phyloP scores from a whole-genome alignment of 1,140 invertebrate species.

The Pseudomyrmex flavicornis region DNA sequence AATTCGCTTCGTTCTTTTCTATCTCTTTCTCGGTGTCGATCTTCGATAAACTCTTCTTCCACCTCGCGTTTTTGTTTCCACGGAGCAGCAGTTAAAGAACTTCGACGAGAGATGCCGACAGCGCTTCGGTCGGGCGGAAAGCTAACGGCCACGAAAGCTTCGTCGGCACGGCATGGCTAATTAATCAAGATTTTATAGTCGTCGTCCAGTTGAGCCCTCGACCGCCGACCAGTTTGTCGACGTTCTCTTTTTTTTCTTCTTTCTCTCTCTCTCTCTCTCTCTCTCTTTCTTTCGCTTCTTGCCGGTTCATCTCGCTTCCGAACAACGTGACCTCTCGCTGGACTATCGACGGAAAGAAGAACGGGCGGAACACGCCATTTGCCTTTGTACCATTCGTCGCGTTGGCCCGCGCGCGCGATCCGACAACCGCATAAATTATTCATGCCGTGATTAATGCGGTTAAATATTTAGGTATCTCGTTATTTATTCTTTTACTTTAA shows the following conservation, averaged over 20 bases:
- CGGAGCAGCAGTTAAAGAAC: conserved; percentile 48
- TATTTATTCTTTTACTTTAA: conserved; percentile 69
- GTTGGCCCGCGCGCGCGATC: background rate
- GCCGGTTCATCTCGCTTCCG: conserved; percentile 12
- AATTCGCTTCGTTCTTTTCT: conserved; percentile 1
- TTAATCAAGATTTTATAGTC: conserved; percentile 76
- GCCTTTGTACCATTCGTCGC: conserved; percentile 45
- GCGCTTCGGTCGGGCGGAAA: conserved; percentile 39
- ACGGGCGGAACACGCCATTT: conserved; percentile 24
- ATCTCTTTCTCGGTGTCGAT: background rate
- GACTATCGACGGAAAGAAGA: conserved; percentile 8
- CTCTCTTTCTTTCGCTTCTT: background rate
- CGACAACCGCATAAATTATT: conserved; percentile 69
- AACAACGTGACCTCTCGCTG: conserved; percentile 26
- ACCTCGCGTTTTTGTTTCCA: conserved; percentile 27
- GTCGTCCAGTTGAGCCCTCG: conserved; percentile 38
- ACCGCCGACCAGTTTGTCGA: conserved; percentile 31
- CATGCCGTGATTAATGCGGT: conserved; percentile 68
- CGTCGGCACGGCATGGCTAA: conserved; percentile 68
- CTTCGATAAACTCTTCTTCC: background rate
- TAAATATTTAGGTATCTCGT: conserved; percentile 69
- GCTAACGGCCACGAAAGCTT: conserved; percentile 68
- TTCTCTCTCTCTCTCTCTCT: background rate
- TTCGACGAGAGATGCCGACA: conserved; percentile 12
- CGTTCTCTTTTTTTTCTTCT: background rate